Evolutionary conservation across 2,888 invertebrate genomes (phyloP).

Genomic region (Dyspetes luteomarginatus): DNA sequence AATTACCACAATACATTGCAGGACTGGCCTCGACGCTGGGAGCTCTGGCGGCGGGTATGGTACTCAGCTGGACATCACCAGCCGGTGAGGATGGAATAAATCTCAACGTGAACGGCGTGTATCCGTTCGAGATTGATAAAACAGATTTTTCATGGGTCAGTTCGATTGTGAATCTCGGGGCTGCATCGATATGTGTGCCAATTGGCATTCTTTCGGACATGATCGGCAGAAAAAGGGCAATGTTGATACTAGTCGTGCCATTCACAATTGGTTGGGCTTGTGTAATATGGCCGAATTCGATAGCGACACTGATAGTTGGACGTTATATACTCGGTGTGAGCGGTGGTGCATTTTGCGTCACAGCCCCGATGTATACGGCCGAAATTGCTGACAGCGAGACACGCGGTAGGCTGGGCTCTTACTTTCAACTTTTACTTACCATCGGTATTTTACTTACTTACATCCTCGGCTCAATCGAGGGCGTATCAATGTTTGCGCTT

Average conservation of each 20-base stretch:
- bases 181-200: conserved; percentile 89
- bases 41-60: conserved; percentile 90
- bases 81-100: conserved; percentile 84
- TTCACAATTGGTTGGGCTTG: conserved; percentile 90
- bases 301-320: conserved; percentile 87
- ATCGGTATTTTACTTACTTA: conserved; percentile 93
- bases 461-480: conserved; percentile 86
- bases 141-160: conserved; percentile 89
- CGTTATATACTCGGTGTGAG: conserved; percentile 90
- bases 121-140: conserved; percentile 85
- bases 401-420: conserved; percentile 93
- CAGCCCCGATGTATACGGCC: conserved; percentile 92
- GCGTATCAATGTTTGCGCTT: conserved; percentile 84
- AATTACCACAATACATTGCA: conserved; percentile 88
- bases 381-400: conserved; percentile 94
- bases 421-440: conserved; percentile 94
- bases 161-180: conserved; percentile 89
- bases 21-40: conserved; percentile 90
- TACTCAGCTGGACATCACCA: conserved; percentile 92
- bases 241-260: conserved; percentile 87
- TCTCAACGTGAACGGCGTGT: conserved; percentile 75
- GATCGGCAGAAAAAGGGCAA: conserved; percentile 89
- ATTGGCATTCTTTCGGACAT: conserved; percentile 88
- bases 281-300: conserved; percentile 88
- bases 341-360: conserved; percentile 92